Percentiles rank a stretch among this genome's conserved stretches.
phyloP scores from a whole-genome alignment of 1,140 invertebrate species.

The Centruroides sculpturatus region DNA sequence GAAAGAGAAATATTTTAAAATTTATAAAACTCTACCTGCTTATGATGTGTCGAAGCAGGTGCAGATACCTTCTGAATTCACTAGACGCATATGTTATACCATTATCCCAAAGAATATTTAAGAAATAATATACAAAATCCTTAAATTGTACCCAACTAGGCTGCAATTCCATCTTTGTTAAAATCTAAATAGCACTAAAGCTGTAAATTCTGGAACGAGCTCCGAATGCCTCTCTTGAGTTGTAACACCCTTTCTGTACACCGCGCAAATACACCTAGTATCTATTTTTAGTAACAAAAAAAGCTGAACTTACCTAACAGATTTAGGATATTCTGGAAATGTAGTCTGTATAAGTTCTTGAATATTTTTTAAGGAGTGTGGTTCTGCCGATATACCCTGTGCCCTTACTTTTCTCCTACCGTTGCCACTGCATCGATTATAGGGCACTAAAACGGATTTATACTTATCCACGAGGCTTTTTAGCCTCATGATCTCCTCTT shows the following conservation, averaged over 20 bases:
- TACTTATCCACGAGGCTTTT: slow-evolving; percentile 84
- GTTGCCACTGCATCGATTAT: slow-evolving; percentile 28
- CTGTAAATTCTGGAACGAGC: no score
- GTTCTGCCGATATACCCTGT: slow-evolving; percentile 74
- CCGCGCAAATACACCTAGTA: not conserved
- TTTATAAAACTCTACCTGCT: no score
- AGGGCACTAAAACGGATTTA: slow-evolving; percentile 49
- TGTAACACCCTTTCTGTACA: slow-evolving; percentile 18
- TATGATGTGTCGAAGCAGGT: no score
- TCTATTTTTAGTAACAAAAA: not conserved
- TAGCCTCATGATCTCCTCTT: slow-evolving; percentile 66
- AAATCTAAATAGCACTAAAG: no score
- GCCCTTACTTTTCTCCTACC: slow-evolving; percentile 26
- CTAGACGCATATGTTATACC: no score
- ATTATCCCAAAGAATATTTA: no score
- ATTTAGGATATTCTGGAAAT: slow-evolving; percentile 60
- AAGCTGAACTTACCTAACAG: slow-evolving; percentile 49
- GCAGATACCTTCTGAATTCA: no score
- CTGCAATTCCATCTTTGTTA: no score
- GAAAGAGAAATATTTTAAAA: no score
- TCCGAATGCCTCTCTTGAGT: no score
- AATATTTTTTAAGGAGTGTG: slow-evolving; percentile 51
- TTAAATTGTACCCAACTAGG: no score
- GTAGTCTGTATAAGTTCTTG: slow-evolving; percentile 55
- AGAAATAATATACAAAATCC: no score